A percentile compares a stretch with the other conserved stretches of the same genome.
Conservation (phyloP, 2,888 invertebrate genomes). For the Spilarctia lutea region DNA sequence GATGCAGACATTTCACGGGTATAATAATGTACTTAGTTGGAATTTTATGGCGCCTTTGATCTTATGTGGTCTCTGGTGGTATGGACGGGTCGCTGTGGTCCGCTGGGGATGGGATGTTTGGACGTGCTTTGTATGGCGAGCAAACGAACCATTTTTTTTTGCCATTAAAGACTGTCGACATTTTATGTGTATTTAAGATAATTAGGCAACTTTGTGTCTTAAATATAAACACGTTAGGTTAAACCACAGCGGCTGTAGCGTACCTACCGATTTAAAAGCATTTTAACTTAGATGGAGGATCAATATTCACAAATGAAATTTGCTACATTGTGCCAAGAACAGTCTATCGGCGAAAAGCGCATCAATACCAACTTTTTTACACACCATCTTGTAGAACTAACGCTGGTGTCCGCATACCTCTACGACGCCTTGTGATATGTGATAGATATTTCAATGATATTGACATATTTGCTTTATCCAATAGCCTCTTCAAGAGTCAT, state of each 20-base stretch:
- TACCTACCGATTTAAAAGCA: not conserved
- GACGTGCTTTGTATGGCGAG: constrained; percentile 29
- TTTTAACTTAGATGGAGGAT: too few relatives aligned
- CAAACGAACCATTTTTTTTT: constrained; percentile 4
- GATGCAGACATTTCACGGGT: constrained; percentile 86
- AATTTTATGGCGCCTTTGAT: constrained; percentile 83
- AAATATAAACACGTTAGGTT: not conserved
- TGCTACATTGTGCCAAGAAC: too few relatives aligned
- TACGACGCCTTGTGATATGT: too few relatives aligned
- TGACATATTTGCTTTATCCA: too few relatives aligned
- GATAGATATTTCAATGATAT: too few relatives aligned
- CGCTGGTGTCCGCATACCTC: too few relatives aligned
- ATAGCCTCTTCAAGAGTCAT: too few relatives aligned
- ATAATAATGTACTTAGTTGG: constrained; percentile 84
- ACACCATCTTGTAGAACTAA: too few relatives aligned
- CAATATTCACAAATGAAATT: too few relatives aligned
- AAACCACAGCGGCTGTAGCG: not conserved
- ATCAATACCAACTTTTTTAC: too few relatives aligned
- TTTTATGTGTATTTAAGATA: constrained; percentile 6
- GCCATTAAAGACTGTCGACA: constrained; percentile 20
- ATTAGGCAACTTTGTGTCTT: not conserved
- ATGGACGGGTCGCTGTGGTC: constrained; percentile 29
- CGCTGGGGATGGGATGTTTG: constrained; percentile 43
- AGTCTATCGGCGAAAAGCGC: too few relatives aligned
- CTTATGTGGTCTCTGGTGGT: constrained; percentile 63